Conservation (phyloP, 2,113 vertebrate species). For the Bufo gargarizans region DNA sequence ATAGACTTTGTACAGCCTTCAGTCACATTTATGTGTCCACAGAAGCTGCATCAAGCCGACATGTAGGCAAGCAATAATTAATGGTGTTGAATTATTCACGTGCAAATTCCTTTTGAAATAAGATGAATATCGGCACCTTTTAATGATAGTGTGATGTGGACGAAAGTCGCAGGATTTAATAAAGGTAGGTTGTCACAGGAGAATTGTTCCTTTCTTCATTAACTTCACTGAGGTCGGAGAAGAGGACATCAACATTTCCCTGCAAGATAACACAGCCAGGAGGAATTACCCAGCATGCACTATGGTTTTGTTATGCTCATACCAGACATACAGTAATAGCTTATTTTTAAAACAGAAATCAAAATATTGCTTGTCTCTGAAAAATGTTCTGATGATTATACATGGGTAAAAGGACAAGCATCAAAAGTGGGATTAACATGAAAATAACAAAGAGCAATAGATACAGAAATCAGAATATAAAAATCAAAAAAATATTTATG, state of each 20-base stretch:
- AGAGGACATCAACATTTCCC: constrained; percentile 81
- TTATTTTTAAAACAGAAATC: constrained; percentile 4
- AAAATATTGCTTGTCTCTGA: not conserved
- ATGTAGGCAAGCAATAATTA: constrained; percentile 95
- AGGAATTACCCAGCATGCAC: constrained; percentile 81
- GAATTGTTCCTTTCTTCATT: constrained; percentile 90
- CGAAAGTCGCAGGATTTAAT: constrained; percentile 90
- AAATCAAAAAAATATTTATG: too few species aligned
- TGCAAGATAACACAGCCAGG: constrained; percentile 80
- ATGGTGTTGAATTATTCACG: constrained; percentile 96
- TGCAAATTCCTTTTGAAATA: constrained; percentile 85
- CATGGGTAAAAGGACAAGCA: not conserved
- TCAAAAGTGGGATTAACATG: not conserved
- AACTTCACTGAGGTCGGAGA: constrained; percentile 85
- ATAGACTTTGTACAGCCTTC: constrained; percentile 85
- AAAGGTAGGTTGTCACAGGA: constrained; percentile 76
- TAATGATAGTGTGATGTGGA: constrained; percentile 83
- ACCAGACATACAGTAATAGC: not conserved
- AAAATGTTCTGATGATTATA: not conserved
- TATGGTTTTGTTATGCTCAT: constrained; percentile 84
- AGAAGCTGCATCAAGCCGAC: constrained; percentile 95
- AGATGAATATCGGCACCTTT: constrained; percentile 81
- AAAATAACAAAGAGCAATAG: not conserved
- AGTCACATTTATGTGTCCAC: constrained; percentile 92
- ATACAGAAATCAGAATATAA: not conserved